Base-by-base conservation (phyloP, 1,140 invertebrate genomes). In the Nixonia krombeini region DNA sequence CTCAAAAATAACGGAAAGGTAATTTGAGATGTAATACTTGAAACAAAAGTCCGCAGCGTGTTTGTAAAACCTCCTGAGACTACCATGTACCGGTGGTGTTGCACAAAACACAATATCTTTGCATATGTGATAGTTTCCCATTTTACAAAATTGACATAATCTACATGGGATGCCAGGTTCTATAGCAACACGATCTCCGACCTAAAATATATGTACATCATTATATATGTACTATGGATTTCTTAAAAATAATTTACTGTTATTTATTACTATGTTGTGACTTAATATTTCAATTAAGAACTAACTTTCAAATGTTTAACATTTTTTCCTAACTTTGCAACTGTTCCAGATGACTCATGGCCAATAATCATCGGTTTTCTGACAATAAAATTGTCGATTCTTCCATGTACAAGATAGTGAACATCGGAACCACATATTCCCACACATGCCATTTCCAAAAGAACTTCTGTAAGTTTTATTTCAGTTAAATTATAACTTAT, bases 351-450 rank as follows among this genome's bases (percentile, higher is more conserved):
- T 1, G 94, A 89, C 85, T 97, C 96, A 76, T 97, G 95, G 0
- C 95, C 95, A 72, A 97, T 91, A 31, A 96, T 88, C 94, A 97
- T 96, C 8, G 95, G 94, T 62, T 90, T 84, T 38, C 90, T 88
- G 0, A 97, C 87, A 8, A 96, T 85, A 75, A 95, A 97, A 70
- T 91, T 87, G 0, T 92, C 95, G 77, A 96, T 96, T 13, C 88
- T 76, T 9, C 96, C 96, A 62, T 91, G 76, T 3, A 90, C 89
- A 80, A 95, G 90, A 85, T 97, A 98, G 80, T 97, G 94, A 3
- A 98, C 93, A 84, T 98, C 96, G 0, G 96, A 98, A 0, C 96
- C 97, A 82, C 97, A 99, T 67, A 99, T 98, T 29, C 96, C 96
- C 38, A 98, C 95, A 64, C 91, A 91, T 63, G 91, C 90, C 91